Percentiles rank a stretch among this genome's conserved stretches.
phyloP scores from a whole-genome alignment of 2,888 invertebrate species.

The Cantharis lateralis region DNA sequence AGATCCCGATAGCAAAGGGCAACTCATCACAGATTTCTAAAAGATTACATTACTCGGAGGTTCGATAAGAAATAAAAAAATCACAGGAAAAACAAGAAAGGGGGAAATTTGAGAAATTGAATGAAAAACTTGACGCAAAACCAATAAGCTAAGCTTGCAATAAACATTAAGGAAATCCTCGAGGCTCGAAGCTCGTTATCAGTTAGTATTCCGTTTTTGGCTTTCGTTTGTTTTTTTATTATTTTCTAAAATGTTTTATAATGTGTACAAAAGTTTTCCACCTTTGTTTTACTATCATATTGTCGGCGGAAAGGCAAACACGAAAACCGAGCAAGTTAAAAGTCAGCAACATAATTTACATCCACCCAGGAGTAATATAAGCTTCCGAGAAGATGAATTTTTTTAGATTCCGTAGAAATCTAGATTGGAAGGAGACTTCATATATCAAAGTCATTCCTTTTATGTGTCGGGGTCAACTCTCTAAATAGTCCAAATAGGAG shows the following conservation, averaged over 20 bases:
- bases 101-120: slow-evolving; percentile 5
- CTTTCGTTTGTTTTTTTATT: neutral
- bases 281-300: slow-evolving; percentile 5
- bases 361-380: slow-evolving; percentile 25
- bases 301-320: neutral
- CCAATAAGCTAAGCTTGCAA: slow-evolving; percentile 13
- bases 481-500: slow-evolving; percentile 14
- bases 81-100: neutral
- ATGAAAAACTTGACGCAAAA: slow-evolving; percentile 7
- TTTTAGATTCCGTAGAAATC: slow-evolving; percentile 18
- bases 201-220: slow-evolving; percentile 5
- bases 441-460: slow-evolving; percentile 26
- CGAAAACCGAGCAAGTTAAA: neutral
- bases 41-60: neutral
- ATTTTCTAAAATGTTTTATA: slow-evolving; percentile 10
- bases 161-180: slow-evolving; percentile 11
- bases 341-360: slow-evolving; percentile 21
- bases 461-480: slow-evolving; percentile 11
- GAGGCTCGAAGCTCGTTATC: slow-evolving; percentile 14
- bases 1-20: neutral
- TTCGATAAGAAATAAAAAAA: neutral
- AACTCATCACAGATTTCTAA: neutral
- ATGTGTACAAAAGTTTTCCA: slow-evolving; percentile 10
- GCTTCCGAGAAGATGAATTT: slow-evolving; percentile 18
- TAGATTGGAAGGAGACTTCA: slow-evolving; percentile 25